Evolutionary conservation across 2,797 vertebrate genomes (phyloP).

Genomic region (Ctenopoma kingsleyae): DNA sequence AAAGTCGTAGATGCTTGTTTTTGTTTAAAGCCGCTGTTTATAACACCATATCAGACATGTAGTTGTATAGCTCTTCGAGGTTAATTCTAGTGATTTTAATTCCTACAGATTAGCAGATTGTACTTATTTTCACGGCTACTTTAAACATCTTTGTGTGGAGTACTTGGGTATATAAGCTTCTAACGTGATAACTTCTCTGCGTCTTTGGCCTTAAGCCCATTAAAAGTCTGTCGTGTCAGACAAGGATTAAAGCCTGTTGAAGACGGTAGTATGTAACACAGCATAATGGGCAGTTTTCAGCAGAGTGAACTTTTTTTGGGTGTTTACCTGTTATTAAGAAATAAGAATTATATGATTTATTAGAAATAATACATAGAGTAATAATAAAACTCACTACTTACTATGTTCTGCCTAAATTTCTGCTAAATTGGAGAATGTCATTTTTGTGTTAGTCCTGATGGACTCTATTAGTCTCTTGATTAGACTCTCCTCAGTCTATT

Average conservation of each 20-base stretch:
- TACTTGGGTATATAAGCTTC: conserved; percentile 81
- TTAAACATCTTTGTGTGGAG: conserved; percentile 79
- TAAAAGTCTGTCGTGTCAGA: conserved; percentile 86
- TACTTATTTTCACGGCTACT: conserved; percentile 72
- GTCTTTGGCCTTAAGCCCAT: conserved; percentile 85
- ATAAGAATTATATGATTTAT: conserved; percentile 5
- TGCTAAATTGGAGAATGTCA: not conserved
- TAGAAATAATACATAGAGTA: not conserved
- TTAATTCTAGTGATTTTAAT: conserved; percentile 63
- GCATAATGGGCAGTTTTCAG: conserved; percentile 63
- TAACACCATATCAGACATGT: conserved; percentile 10
- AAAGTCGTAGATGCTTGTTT: conserved; percentile 10
- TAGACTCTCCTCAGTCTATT: conserved; percentile 36
- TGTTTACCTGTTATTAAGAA: conserved; percentile 33
- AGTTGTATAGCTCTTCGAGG: conserved; percentile 21
- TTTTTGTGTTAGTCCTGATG: conserved; percentile 32
- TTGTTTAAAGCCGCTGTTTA: conserved; percentile 2
- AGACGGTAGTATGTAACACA: conserved; percentile 66
- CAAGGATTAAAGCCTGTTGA: conserved; percentile 81
- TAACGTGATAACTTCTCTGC: conserved; percentile 81
- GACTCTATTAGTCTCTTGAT: conserved; percentile 42
- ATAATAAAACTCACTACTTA: not conserved
- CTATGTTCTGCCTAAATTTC: not conserved
- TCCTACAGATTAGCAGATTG: conserved; percentile 72
- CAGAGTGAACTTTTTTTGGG: conserved; percentile 14